phyloP scores from a whole-genome alignment of 2,797 vertebrate genomes.

The Podargus strigoides region DNA sequence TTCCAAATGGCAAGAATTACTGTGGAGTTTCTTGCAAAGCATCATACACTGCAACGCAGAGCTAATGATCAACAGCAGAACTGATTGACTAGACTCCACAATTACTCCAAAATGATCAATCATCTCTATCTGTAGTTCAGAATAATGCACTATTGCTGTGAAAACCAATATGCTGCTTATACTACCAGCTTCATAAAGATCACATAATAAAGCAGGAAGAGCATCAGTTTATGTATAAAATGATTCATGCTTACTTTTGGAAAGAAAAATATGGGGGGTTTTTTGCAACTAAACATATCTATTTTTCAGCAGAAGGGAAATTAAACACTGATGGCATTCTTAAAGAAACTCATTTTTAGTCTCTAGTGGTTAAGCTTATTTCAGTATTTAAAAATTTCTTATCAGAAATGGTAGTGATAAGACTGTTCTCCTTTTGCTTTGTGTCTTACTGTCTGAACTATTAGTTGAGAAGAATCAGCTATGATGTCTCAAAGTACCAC shows the following conservation, averaged over 20 bases:
- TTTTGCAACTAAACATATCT: neutral
- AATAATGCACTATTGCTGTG: neutral
- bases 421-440: neutral
- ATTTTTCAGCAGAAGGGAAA: neutral
- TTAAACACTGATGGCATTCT: neutral
- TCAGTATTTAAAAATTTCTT: neutral
- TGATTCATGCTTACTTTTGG: neutral
- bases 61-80: neutral
- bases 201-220: neutral
- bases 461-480: neutral
- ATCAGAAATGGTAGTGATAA: neutral
- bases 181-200: neutral
- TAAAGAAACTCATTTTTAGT: neutral
- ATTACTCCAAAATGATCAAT: neutral
- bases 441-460: neutral
- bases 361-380: neutral
- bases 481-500: neutral
- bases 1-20: neutral
- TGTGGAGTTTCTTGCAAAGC: neutral
- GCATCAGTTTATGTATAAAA: neutral
- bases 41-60: neutral
- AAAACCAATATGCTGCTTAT: neutral
- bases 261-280: fast-evolving
- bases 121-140: neutral
- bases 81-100: neutral